Conservation (phyloP, 2,113 vertebrate genomes). For the Sceloporus undulatus region DNA sequence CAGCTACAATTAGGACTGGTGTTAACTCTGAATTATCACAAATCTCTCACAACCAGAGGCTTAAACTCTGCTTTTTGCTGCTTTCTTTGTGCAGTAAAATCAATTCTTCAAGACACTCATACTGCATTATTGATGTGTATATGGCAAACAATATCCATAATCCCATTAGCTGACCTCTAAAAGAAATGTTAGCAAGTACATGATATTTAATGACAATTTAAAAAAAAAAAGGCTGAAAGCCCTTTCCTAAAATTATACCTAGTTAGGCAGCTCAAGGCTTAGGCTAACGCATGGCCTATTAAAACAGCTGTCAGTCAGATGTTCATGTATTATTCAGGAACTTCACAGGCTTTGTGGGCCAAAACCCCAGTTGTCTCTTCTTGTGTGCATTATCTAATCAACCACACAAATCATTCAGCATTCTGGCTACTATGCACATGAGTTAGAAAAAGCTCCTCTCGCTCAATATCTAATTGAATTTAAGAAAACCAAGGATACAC, state of each 20-base stretch:
- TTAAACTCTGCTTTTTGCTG: conserved; percentile 51
- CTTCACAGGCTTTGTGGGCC: conserved; percentile 13
- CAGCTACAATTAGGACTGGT: conserved; percentile 50
- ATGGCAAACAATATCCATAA: conserved; percentile 68
- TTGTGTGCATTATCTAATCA: conserved; percentile 34
- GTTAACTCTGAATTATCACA: conserved; percentile 41
- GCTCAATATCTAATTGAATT: not conserved
- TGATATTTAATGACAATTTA: conserved; percentile 26
- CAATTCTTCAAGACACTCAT: conserved; percentile 55
- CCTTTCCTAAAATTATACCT: not conserved
- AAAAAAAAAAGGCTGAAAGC: not conserved
- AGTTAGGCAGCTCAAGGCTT: not conserved
- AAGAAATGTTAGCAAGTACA: conserved; percentile 51
- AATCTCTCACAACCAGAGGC: conserved; percentile 29
- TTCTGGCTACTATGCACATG: conserved; percentile 33
- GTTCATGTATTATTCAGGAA: conserved; percentile 42
- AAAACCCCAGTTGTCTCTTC: conserved; percentile 42
- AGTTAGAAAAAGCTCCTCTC: conserved; percentile 11
- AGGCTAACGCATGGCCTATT: not conserved
- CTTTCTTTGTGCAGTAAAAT: conserved; percentile 53
- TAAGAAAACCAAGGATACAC: not conserved
- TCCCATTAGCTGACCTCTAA: conserved; percentile 70
- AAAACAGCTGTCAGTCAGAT: conserved; percentile 38
- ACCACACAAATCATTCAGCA: conserved; percentile 10
- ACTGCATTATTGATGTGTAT: conserved; percentile 72